Conservation (phyloP, 2,113 vertebrate species). For the Nothoprocta pentlandii region DNA sequence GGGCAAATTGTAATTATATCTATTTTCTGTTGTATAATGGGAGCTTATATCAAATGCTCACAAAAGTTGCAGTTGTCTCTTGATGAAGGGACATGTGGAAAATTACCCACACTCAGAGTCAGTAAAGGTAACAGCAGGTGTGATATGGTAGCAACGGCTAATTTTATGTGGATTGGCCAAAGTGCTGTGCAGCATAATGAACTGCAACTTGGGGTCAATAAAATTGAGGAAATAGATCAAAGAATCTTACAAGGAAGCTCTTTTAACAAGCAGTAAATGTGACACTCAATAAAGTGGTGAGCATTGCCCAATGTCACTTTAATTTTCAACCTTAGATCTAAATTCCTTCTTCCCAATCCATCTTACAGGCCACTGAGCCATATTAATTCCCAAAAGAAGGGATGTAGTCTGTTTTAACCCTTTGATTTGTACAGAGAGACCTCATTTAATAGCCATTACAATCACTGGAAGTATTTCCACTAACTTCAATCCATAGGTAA, state of each 20-base stretch:
- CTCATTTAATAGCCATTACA: background rate
- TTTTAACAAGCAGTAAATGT: background rate
- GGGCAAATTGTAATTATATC: background rate
- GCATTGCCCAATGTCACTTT: background rate
- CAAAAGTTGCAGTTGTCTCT: slow-evolving; percentile 15
- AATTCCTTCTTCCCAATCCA: background rate
- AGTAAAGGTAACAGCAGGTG: slow-evolving; percentile 13
- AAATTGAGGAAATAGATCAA: background rate
- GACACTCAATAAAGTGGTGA: background rate
- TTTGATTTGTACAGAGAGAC: background rate
- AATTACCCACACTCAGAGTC: slow-evolving; percentile 21
- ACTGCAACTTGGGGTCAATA: background rate
- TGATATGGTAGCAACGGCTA: background rate
- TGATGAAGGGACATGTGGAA: background rate
- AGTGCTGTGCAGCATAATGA: background rate
- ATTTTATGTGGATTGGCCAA: background rate
- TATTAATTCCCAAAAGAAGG: background rate
- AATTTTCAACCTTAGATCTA: background rate
- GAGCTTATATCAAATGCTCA: background rate
- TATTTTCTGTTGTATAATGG: slow-evolving; percentile 6
- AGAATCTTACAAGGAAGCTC: background rate
- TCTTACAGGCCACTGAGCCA: background rate
- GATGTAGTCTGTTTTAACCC: background rate
- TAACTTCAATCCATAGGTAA: background rate
- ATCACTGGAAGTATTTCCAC: background rate